Percentiles rank a stretch among this genome's conserved stretches.
phyloP scores from a whole-genome alignment of 2,113 vertebrate species.

The Otus sunia region DNA sequence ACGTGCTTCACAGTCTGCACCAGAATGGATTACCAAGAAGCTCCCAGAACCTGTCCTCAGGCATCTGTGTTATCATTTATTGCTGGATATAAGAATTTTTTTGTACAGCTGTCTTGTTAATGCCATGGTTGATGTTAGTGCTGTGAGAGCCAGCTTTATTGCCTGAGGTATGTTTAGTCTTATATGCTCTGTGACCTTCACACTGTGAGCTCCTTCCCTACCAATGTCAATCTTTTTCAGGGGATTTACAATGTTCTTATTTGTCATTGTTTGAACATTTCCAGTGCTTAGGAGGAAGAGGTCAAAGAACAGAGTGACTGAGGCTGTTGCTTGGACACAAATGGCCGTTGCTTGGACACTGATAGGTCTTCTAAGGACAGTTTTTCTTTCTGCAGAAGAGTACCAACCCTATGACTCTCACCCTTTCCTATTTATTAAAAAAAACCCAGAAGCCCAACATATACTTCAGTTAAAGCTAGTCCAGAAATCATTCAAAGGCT shows the following conservation, averaged over 20 bases:
- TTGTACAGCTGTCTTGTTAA: not conserved
- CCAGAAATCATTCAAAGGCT: not conserved
- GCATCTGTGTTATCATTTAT: not conserved
- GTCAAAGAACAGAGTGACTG: not conserved
- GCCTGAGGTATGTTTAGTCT: not conserved
- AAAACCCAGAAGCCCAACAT: fast-evolving
- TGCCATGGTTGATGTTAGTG: not conserved
- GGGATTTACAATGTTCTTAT: not conserved
- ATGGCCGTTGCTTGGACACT: not conserved
- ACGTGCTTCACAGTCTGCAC: not conserved
- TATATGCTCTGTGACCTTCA: not conserved
- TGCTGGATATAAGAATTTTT: not conserved
- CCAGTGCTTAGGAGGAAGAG: not conserved
- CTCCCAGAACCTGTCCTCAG: not conserved
- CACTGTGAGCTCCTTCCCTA: not conserved
- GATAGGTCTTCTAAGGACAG: not conserved
- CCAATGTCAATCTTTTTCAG: not conserved
- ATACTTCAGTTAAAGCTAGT: not conserved
- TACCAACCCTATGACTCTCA: not conserved
- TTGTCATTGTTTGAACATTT: constrained; percentile 1
- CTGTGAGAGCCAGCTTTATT: not conserved
- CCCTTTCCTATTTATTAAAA: not conserved
- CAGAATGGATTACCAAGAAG: not conserved
- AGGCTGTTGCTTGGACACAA: constrained; percentile 16
- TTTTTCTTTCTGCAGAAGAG: not conserved